phyloP scores from a whole-genome alignment of 2,888 invertebrate species.

The Cataglyphis cursor region DNA sequence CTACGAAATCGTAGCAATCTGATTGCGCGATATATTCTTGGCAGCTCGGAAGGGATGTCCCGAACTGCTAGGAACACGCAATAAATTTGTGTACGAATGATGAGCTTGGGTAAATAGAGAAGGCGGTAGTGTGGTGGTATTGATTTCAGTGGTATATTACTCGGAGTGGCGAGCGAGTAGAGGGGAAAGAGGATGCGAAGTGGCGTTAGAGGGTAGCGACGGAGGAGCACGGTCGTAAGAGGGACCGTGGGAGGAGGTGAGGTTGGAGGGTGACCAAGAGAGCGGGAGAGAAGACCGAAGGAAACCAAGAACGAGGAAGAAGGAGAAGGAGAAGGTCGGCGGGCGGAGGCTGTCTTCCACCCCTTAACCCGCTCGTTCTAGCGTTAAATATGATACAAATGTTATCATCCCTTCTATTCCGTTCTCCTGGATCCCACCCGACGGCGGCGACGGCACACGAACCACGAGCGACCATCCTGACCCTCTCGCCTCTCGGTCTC shows the following conservation, averaged over 20 bases:
- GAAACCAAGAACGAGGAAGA: slow-evolving; percentile 58
- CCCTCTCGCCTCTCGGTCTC: slow-evolving; percentile 16
- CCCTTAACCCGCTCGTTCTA: slow-evolving; percentile 83
- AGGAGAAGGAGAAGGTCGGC: slow-evolving; percentile 67
- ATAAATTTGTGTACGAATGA: slow-evolving; percentile 84
- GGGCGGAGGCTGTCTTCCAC: slow-evolving; percentile 77
- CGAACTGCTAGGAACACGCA: slow-evolving; percentile 76
- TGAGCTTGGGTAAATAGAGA: slow-evolving; percentile 82
- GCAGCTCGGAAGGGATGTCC: slow-evolving; percentile 43
- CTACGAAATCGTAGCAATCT: slow-evolving; percentile 44
- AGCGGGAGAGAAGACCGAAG: slow-evolving; percentile 65
- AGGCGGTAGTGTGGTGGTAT: slow-evolving; percentile 80
- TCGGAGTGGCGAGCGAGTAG: slow-evolving; percentile 70
- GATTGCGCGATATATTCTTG: slow-evolving; percentile 46
- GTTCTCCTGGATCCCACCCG: slow-evolving; percentile 70
- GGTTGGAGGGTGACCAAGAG: slow-evolving; percentile 52
- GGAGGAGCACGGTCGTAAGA: slow-evolving; percentile 50
- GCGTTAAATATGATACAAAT: slow-evolving; percentile 86
- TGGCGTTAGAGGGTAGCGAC: slow-evolving; percentile 23
- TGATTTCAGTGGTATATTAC: slow-evolving; percentile 83
- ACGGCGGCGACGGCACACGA: slow-evolving; percentile 58
- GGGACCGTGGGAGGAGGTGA: slow-evolving; percentile 14
- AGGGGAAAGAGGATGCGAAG: slow-evolving; percentile 13
- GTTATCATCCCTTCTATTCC: slow-evolving; percentile 85
- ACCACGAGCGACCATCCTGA: slow-evolving; percentile 68